These are phyloP conservation scores for Melikaiella ostensackeni DNA, from an alignment of 2,888 invertebrate genomes.

Conservation along the genomic window DNA sequence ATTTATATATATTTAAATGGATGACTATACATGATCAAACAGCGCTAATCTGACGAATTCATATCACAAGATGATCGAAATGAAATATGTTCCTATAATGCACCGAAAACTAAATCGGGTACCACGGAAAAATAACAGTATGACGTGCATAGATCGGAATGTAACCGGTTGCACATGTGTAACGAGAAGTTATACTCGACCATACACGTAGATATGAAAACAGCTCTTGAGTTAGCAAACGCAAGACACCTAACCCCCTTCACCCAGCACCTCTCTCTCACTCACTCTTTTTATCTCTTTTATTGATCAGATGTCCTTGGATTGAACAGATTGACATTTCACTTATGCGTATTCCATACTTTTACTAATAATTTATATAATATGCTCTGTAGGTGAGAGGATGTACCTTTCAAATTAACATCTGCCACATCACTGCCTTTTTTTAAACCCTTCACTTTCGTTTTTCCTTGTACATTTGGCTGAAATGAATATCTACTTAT, in stretches of 20 bases:
- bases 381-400: neutral
- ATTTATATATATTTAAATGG: too few relatives aligned
- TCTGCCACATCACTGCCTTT: neutral
- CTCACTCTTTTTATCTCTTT: neutral
- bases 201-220: neutral
- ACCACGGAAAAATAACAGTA: neutral
- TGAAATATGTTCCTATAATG: too few relatives aligned
- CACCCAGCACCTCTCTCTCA: neutral
- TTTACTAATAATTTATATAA: neutral
- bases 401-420: neutral
- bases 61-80: too few relatives aligned
- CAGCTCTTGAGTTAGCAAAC: neutral
- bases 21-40: too few relatives aligned
- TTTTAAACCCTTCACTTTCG: neutral
- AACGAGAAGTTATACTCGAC: neutral
- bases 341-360: constrained; percentile 56
- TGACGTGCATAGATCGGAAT: constrained; percentile 23
- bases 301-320: constrained; percentile 61
- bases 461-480: neutral
- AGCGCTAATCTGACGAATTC: too few relatives aligned
- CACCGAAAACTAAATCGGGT: too few relatives aligned
- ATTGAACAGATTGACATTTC: constrained; percentile 70
- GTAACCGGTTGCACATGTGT: neutral
- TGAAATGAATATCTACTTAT: too few relatives aligned
- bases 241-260: neutral